phyloP scores from a whole-genome alignment of 2,797 vertebrate species.

The Tympanoctomys barrerae region DNA sequence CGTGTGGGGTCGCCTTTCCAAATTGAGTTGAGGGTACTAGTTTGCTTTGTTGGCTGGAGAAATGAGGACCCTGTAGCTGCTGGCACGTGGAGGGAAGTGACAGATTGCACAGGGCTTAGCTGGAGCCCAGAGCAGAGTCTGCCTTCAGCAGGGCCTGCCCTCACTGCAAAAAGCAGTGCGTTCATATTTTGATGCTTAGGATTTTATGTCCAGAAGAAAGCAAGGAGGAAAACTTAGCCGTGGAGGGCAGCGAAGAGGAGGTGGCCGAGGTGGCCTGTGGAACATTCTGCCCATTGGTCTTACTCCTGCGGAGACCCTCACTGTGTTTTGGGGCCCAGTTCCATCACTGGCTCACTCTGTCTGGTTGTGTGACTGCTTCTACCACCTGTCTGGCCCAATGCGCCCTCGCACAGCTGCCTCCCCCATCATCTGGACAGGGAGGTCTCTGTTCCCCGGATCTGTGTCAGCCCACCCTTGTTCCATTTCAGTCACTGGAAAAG shows the following conservation, averaged over 20 bases:
- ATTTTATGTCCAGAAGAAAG: background rate
- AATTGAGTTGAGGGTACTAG: too few species aligned
- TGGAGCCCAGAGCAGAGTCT: background rate
- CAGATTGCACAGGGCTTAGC: too few species aligned
- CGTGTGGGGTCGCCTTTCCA: too few species aligned
- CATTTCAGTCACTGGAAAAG: background rate
- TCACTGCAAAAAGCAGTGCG: background rate
- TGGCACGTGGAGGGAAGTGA: too few species aligned
- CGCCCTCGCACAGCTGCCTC: background rate
- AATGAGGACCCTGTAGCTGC: too few species aligned
- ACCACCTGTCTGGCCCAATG: background rate
- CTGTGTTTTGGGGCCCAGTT: background rate
- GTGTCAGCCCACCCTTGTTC: background rate
- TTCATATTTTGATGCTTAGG: background rate
- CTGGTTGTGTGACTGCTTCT: background rate
- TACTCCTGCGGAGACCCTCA: background rate
- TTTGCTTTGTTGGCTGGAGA: too few species aligned
- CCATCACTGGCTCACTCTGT: background rate
- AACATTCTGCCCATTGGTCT: background rate
- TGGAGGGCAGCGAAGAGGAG: background rate
- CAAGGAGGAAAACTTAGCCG: background rate
- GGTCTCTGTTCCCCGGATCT: background rate
- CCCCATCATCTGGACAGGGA: background rate
- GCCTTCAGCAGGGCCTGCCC: background rate
- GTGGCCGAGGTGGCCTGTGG: background rate